Evolutionary conservation across 2,888 invertebrate genomes (phyloP), one percentile per base, ranked within the genome.

Genomic region (Corythucha ciliata): DNA sequence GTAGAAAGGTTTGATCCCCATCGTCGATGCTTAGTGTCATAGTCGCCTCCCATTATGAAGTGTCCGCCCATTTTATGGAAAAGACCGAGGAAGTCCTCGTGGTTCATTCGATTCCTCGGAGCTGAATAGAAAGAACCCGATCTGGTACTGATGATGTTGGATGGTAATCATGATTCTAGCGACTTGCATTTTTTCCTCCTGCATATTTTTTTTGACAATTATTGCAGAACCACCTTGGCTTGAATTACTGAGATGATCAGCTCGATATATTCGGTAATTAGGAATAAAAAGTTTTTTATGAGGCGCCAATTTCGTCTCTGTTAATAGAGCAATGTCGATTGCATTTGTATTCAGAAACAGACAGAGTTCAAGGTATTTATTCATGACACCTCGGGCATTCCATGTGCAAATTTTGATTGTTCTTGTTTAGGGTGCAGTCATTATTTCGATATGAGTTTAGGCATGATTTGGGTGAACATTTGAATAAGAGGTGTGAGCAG

Each of bases 401-500:
- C 44, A 44, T 44, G 27, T 44, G 44, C 44, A 27, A 27, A 42
- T 12, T 25, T 42, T 16, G 22, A 22, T 22, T 3, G 4, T 24
- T 7, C n/a, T n/a, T n/a, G n/a, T 26, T 20, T 4, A n/a, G 18
- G n/a, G 45, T 21, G 33, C 21, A 8, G 18, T 33, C 34, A 46
- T 34, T 46, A 33, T 18, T 46, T 46, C 5, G 22, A 18, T 2
- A 46, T 33, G 4, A 46, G 14, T 21, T 14, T 33, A n/a, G 33
- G 46, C 34, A 46, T 46, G 18, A 46, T 46, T 34, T 46, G 34
- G 3, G 34, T 21, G 22, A 46, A 33, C 46, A 46, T 46, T 34
- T 46, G 46, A 32, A 46, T 34, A 16, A 46, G 46, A 8, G 41
- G 46, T 7, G 46, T 34, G 8, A 46, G 32, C 2, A 34, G 18